These are phyloP conservation scores for Melangyna quadrimaculata DNA, from an alignment of 2,888 invertebrate species.

Conservation along the genomic window DNA sequence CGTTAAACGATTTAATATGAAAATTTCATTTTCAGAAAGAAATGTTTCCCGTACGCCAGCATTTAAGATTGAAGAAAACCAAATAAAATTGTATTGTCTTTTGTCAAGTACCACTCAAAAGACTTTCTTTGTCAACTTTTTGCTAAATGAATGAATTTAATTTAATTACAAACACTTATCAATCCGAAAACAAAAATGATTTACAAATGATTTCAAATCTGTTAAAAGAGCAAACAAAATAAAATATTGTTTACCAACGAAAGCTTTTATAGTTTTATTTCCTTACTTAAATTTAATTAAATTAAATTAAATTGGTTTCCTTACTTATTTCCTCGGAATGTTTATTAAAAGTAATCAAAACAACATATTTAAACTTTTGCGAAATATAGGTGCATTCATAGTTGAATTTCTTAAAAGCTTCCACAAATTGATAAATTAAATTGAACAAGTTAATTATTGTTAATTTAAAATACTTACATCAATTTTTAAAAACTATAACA, in stretches of 20 bases:
- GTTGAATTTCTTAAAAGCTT: neutral
- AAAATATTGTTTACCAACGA: neutral
- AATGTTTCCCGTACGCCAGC: neutral
- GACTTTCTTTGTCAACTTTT: neutral
- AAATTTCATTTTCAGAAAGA: neutral
- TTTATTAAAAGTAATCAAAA: too few species aligned
- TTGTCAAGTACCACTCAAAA: neutral
- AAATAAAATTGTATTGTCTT: neutral
- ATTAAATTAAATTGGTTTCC: neutral
- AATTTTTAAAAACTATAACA: neutral
- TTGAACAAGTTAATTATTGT: neutral
- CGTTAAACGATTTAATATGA: too few species aligned
- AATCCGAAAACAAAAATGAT: neutral
- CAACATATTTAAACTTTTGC: neutral
- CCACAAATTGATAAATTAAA: neutral
- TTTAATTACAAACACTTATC: neutral
- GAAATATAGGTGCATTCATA: too few species aligned
- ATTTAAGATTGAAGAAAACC: neutral
- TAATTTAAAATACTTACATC: neutral
- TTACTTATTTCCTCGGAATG: neutral
- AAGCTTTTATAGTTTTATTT: neutral
- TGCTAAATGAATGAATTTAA: neutral
- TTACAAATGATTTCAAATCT: neutral
- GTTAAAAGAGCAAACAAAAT: neutral
- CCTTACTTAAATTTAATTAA: neutral